phyloP scores from a whole-genome alignment of 2,888 invertebrate species.

The Drosophila anomalipes region DNA sequence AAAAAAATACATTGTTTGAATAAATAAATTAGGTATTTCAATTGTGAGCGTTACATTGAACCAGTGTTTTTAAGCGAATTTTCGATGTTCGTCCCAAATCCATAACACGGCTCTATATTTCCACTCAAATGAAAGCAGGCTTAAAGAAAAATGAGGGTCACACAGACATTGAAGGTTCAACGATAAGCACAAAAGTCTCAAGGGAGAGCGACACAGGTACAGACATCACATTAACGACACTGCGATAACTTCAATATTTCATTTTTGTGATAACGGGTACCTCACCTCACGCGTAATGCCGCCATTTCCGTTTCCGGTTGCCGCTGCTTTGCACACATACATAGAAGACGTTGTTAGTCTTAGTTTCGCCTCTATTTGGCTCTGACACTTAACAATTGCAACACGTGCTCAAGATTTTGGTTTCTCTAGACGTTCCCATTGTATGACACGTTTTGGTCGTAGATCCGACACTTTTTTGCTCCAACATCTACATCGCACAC shows the following conservation, averaged over 20 bases:
- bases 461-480: constrained; percentile 38
- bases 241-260: constrained; percentile 71
- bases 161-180: constrained; percentile 14
- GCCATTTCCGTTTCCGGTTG: constrained; percentile 69
- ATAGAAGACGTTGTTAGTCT: constrained; percentile 23
- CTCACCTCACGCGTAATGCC: constrained; percentile 39
- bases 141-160: constrained; percentile 17
- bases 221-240: constrained; percentile 59
- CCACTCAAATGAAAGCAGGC: neutral
- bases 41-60: neutral
- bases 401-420: constrained; percentile 68
- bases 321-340: constrained; percentile 10
- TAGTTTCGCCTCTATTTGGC: constrained; percentile 30
- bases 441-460: constrained; percentile 45
- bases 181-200: constrained; percentile 7
- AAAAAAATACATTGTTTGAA: neutral
- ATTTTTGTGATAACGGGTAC: constrained; percentile 49
- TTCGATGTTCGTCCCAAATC: neutral
- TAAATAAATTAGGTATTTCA: neutral
- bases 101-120: neutral
- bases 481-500: constrained; percentile 32
- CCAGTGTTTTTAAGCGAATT: neutral
- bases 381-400: constrained; percentile 71
- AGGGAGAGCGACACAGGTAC: constrained; percentile 8
- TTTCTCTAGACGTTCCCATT: constrained; percentile 30